Evolutionary conservation across 2,888 invertebrate genomes (phyloP).

Genomic region (Zelleria hepariella): DNA sequence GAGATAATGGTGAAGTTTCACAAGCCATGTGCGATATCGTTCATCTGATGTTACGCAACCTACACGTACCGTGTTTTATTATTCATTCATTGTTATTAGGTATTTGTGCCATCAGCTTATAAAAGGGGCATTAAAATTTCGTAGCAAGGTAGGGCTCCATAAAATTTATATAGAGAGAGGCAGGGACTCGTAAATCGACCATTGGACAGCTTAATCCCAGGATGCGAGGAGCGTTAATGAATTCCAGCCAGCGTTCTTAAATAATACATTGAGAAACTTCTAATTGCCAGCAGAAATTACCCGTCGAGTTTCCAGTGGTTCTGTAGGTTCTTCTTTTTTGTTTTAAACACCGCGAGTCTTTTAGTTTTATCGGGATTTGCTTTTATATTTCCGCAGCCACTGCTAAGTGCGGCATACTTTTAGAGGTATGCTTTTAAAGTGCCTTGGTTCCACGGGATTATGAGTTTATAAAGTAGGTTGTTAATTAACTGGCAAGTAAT

Average conservation of each 20-base stretch:
- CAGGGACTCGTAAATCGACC: not conserved
- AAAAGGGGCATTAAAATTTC: not conserved
- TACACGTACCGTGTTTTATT: not conserved
- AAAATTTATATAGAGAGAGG: not conserved
- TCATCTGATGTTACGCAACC: too few relatives aligned
- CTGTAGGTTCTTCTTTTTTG: too few relatives aligned
- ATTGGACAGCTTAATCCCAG: not conserved
- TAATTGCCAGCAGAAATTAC: not conserved
- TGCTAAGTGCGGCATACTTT: not conserved
- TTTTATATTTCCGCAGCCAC: not conserved
- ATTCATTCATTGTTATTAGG: not conserved
- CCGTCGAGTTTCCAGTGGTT: not conserved
- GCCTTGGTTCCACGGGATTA: not conserved
- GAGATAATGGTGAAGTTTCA: too few relatives aligned
- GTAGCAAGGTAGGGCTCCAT: not conserved
- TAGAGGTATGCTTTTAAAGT: not conserved
- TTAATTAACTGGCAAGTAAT: not conserved
- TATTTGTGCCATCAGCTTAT: not conserved
- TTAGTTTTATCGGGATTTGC: not conserved
- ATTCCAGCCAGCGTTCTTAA: slow-evolving; percentile 1
- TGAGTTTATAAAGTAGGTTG: not conserved
- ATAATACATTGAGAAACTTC: slow-evolving; percentile 4
- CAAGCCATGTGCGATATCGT: too few relatives aligned
- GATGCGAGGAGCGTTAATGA: not conserved
- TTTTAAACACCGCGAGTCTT: not conserved